phyloP scores from a whole-genome alignment of 2,113 vertebrate species.

The Abramis brama region DNA sequence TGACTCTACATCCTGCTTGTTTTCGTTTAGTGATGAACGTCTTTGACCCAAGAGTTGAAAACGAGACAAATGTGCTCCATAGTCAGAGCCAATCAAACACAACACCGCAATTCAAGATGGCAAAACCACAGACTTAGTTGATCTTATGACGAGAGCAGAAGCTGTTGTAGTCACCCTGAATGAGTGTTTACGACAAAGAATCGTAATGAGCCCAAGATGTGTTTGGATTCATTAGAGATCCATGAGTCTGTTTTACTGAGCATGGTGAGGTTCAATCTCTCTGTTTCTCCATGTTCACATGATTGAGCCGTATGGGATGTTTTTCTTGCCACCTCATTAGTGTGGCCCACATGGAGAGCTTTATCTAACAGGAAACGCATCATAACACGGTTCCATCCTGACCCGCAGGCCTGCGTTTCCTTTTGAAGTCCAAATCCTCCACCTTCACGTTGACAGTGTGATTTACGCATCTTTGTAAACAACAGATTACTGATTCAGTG shows the following conservation, averaged over 20 bases:
- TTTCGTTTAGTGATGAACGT: background rate
- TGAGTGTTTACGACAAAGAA: conserved; percentile 27
- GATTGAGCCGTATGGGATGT: background rate
- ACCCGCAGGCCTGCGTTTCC: background rate
- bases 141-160: background rate
- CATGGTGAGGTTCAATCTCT: background rate
- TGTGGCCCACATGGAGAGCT: background rate
- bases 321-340: conserved; percentile 37
- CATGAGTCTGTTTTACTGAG: conserved; percentile 29
- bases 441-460: background rate
- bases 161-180: background rate
- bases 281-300: background rate
- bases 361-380: conserved; percentile 23
- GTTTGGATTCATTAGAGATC: conserved; percentile 15
- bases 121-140: background rate
- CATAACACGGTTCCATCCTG: background rate
- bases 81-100: background rate
- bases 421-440: conserved; percentile 2
- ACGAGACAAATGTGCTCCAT: background rate
- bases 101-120: too few relatives aligned
- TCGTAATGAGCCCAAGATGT: conserved; percentile 43
- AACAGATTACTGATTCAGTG: background rate
- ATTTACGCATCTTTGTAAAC: background rate
- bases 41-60: background rate
- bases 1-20: background rate